Evolutionary conservation across 1,140 invertebrate genomes (phyloP).

Genomic region (Cataglyphis hispanica): DNA sequence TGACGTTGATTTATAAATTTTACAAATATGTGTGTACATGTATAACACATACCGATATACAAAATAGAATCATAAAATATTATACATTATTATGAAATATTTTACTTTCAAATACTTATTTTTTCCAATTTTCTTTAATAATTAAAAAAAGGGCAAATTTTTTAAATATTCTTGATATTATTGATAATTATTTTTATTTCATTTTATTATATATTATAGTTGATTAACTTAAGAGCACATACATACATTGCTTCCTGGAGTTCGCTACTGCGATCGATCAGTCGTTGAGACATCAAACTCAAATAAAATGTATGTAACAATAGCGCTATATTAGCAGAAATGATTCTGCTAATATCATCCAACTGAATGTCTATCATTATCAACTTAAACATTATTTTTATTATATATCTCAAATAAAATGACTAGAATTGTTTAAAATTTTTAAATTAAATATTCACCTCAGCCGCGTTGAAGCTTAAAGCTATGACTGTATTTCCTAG

Average conservation of each 20-base stretch:
- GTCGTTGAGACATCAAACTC: conserved; percentile 4
- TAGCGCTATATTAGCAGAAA: neutral
- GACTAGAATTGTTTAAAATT: neutral
- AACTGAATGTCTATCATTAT: conserved; percentile 3
- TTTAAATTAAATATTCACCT: neutral
- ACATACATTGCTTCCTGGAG: conserved; percentile 22
- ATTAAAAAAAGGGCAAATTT: neutral
- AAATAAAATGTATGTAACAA: neutral
- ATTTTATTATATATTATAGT: too few relatives aligned
- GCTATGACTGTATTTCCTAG: neutral
- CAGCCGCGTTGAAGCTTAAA: neutral
- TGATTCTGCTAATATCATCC: conserved; percentile 22
- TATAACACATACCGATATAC: neutral
- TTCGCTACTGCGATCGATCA: conserved; percentile 25
- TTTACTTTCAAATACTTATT: neutral
- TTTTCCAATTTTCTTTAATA: neutral
- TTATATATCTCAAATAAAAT: neutral
- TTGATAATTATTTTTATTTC: too few relatives aligned
- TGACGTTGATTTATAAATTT: neutral
- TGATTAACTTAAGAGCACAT: neutral
- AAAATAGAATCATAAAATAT: neutral
- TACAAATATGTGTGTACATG: too few relatives aligned
- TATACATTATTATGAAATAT: neutral
- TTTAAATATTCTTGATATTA: neutral
- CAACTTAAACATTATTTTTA: conserved; percentile 22